Percentiles rank a stretch among this genome's conserved stretches.
Conservation (phyloP, 2,113 vertebrate genomes). For the Bos javanicus region DNA sequence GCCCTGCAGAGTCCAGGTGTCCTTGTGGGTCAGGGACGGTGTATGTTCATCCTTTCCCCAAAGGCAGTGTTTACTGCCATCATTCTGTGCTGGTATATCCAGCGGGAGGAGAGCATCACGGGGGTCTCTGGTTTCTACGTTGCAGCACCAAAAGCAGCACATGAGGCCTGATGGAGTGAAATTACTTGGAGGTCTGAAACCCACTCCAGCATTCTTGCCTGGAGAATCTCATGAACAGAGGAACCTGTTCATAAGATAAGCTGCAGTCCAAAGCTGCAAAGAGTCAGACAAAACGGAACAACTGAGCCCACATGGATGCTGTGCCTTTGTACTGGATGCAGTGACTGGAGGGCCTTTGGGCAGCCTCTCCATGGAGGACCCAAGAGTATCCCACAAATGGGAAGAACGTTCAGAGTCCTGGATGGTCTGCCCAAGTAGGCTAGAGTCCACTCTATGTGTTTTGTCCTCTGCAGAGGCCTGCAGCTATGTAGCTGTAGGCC, state of each 20-base stretch:
- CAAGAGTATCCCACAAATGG: rapidly evolving
- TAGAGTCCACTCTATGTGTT: rapidly evolving
- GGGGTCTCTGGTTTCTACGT: too few relatives aligned
- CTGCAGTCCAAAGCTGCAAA: not conserved
- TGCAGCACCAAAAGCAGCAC: too few relatives aligned
- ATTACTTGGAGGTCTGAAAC: not conserved
- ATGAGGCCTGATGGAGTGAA: not conserved
- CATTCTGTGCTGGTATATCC: not conserved
- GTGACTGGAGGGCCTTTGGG: not conserved
- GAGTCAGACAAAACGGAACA: not conserved
- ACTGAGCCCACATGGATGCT: not conserved
- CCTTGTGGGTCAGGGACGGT: too few relatives aligned
- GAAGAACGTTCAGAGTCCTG: not conserved
- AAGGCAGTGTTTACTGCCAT: not conserved
- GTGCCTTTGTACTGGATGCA: not conserved
- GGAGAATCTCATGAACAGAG: not conserved
- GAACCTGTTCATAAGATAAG: not conserved
- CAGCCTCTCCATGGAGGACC: rapidly evolving
- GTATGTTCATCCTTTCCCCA: not conserved
- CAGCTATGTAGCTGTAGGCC: not conserved
- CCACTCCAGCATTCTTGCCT: not conserved
- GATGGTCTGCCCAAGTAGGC: not conserved
- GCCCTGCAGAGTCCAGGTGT: too few relatives aligned
- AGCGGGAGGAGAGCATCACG: not conserved
- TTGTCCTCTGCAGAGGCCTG: rapidly evolving